Evolutionary conservation across 2,888 invertebrate genomes (phyloP).

Genomic region (Lepidocyrtoides sp.): DNA sequence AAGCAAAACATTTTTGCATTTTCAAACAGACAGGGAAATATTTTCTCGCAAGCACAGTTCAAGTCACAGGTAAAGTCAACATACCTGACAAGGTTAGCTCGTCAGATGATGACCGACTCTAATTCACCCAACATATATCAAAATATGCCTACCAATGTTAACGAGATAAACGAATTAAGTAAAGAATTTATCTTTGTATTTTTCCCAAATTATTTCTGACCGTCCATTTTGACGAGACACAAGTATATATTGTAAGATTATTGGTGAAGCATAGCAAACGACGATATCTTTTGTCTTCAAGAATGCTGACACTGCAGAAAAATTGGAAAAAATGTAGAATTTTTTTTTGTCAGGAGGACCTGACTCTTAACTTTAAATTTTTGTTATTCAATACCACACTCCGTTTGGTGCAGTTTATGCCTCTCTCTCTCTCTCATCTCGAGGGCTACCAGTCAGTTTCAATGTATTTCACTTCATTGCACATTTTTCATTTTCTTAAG

Average conservation of each 20-base stretch:
- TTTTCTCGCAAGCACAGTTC: not conserved
- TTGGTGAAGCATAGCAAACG: too few species aligned
- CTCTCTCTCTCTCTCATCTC: not conserved
- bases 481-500: not conserved
- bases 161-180: too few species aligned
- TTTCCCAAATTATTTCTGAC: too few species aligned
- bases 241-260: too few species aligned
- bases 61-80: not conserved
- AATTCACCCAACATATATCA: too few species aligned
- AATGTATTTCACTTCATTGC: constrained; percentile 44
- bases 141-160: too few species aligned
- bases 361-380: not conserved
- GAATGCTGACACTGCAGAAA: not conserved
- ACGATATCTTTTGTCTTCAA: too few species aligned
- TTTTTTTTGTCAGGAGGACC: not conserved
- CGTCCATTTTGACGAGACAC: too few species aligned
- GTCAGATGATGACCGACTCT: not conserved
- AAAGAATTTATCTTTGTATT: too few species aligned
- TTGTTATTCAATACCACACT: constrained; percentile 30
- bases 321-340: not conserved
- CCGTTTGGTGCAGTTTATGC: not conserved
- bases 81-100: not conserved
- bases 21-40: not conserved
- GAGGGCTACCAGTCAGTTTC: not conserved
- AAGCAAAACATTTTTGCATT: not conserved